Conservation (phyloP, 2,797 vertebrate species). For the Anomalospiza imberbis region DNA sequence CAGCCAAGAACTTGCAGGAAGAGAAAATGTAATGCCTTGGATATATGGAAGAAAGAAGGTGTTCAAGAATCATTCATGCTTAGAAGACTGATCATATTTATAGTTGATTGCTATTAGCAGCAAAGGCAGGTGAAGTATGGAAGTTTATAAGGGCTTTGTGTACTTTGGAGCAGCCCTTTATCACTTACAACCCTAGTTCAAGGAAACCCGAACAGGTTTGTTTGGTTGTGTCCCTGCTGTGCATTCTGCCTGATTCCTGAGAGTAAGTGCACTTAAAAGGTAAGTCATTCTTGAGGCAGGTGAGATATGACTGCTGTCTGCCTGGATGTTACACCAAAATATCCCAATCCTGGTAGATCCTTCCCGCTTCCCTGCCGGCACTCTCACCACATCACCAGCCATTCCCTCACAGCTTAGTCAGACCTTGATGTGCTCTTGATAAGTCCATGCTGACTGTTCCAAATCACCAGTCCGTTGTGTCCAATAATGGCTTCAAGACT, state of each 20-base stretch:
- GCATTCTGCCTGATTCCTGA: not conserved
- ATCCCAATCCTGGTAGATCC: not conserved
- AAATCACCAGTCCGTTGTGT: not conserved
- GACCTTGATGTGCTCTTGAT: not conserved
- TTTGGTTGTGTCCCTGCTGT: not conserved
- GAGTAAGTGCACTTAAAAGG: not conserved
- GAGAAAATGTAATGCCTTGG: not conserved
- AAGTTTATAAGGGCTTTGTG: not conserved
- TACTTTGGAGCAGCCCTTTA: conserved; percentile 5
- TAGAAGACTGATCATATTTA: not conserved
- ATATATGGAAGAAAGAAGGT: not conserved
- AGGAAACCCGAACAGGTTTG: not conserved
- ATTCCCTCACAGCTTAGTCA: not conserved
- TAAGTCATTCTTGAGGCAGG: not conserved
- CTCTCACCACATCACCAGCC: fast-evolving
- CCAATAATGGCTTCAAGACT: not conserved
- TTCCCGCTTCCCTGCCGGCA: not conserved
- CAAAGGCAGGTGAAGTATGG: not conserved
- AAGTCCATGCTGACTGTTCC: not conserved
- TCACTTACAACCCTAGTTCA: not conserved
- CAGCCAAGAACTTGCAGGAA: not conserved
- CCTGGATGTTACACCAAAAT: not conserved
- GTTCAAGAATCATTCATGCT: not conserved
- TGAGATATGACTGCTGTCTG: not conserved
- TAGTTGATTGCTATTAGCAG: not conserved